These are phyloP conservation scores for Eledona agricola DNA, from an alignment of 2,888 invertebrate genomes.

Conservation along the genomic window DNA sequence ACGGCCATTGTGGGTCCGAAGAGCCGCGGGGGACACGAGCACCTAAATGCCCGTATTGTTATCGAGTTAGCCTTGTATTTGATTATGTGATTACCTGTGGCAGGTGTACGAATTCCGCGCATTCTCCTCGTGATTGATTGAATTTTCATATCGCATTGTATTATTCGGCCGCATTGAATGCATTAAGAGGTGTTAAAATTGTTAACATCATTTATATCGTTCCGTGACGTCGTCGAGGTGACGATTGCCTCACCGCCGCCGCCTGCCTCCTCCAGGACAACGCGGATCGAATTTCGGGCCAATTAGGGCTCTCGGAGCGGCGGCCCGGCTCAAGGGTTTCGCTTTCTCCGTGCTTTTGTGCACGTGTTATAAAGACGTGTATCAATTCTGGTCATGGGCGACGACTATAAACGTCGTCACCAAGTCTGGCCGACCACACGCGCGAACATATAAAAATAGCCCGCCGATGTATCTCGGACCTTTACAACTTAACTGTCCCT, in stretches of 20 bases:
- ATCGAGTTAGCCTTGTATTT: constrained; percentile 60
- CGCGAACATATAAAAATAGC: constrained; percentile 55
- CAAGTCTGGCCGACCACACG: constrained; percentile 52
- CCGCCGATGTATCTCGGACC: constrained; percentile 49
- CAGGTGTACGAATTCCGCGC: constrained; percentile 58
- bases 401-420: constrained; percentile 49
- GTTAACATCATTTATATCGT: constrained; percentile 43
- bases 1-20: constrained; percentile 50
- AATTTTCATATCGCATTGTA: constrained; percentile 47
- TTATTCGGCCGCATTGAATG: constrained; percentile 38
- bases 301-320: too few species aligned
- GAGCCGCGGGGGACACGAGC: constrained; percentile 49
- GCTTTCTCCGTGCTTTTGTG: constrained; percentile 24
- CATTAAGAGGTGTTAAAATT: constrained; percentile 52
- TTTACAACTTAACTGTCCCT: constrained; percentile 53
- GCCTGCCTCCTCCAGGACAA: too few species aligned
- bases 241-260: constrained; percentile 8
- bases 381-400: constrained; percentile 42
- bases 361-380: constrained; percentile 41
- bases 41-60: constrained; percentile 60
- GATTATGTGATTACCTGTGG: constrained; percentile 60
- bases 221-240: constrained; percentile 17
- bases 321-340: constrained; percentile 26
- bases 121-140: constrained; percentile 55
- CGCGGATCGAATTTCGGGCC: too few species aligned